Base-by-base conservation (phyloP, 2,113 vertebrate species). In the Zosterops hypoxanthus region DNA sequence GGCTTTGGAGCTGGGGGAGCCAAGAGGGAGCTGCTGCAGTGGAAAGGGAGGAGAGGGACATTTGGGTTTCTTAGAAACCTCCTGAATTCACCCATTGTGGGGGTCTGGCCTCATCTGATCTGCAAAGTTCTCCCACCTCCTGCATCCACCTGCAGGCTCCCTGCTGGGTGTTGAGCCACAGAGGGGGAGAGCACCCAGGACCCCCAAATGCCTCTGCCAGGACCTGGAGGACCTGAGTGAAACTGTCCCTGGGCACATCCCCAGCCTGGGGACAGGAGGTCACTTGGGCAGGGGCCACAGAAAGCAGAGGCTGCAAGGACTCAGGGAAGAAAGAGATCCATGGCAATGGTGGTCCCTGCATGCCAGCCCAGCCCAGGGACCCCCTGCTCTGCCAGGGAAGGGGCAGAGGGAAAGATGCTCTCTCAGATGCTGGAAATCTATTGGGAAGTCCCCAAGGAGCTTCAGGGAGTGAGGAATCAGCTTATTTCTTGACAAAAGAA, bases 401-500 rank as follows among this genome's bases (percentile, higher is more conserved):
- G 4, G 25, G 8, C 8, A 2, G 0, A 9, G 46, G 19, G 72
- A 90, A 90, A 60, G 53, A 78, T 23, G 59, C 29, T 94, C 63
- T 80, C 50, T 88, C 46, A 50, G 24, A 53, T 66, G 66, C 66
- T 94, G 80, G 46, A 91, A 95, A 93, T 88, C 66, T 72, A 33
- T 36, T 84, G 82, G 41, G 50, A 89, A 90, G 63, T 86, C 95
- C 90, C 78, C 60, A 28, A 1, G 81, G 88, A 96, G 31, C 26
- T 16, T 49, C 7, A 1, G 46, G 47, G 26, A 92, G 73, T 53
- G 83, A 96, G 60, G 75, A 91, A 90, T 64, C 70, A 71, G 64
- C 49, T 95, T 86, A 80, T 95, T 97, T 82, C 88, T 90, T 83
- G 81, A 93, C 88, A 97, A 96, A 96, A 96, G 90, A 95, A 95